Evolutionary conservation across 2,888 invertebrate species (phyloP).

Genomic region (Nemotelus nigrinus): DNA sequence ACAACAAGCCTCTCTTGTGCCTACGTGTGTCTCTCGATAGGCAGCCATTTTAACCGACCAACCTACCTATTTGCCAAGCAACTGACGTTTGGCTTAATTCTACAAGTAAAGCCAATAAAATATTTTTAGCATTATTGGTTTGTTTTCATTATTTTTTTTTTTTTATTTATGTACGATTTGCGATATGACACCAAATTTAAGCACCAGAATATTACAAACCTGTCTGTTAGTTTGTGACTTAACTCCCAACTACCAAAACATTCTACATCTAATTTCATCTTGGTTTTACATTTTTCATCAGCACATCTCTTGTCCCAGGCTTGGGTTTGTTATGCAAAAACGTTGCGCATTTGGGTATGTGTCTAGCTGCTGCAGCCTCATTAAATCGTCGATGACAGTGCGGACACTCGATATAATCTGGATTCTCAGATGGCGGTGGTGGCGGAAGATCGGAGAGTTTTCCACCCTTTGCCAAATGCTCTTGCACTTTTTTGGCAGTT

Average conservation of each 20-base stretch:
- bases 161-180: neutral
- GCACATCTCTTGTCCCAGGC: constrained; percentile 53
- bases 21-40: no score
- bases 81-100: no score
- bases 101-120: neutral
- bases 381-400: constrained; percentile 89
- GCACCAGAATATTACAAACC: no score
- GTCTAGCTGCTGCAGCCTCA: constrained; percentile 83
- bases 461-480: constrained; percentile 83
- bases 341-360: constrained; percentile 90
- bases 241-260: neutral
- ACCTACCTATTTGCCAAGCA: no score
- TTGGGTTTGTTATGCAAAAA: constrained; percentile 83
- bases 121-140: neutral
- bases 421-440: constrained; percentile 88
- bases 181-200: no score
- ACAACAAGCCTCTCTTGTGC: no score
- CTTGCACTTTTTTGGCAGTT: constrained; percentile 86
- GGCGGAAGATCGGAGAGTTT: constrained; percentile 88
- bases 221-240: no score
- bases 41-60: no score
- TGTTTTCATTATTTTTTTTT: neutral
- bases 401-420: constrained; percentile 90
- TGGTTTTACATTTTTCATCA: no score
- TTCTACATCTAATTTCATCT: no score